phyloP scores from a whole-genome alignment of 2,888 invertebrate genomes.

The Fragum sueziense region DNA sequence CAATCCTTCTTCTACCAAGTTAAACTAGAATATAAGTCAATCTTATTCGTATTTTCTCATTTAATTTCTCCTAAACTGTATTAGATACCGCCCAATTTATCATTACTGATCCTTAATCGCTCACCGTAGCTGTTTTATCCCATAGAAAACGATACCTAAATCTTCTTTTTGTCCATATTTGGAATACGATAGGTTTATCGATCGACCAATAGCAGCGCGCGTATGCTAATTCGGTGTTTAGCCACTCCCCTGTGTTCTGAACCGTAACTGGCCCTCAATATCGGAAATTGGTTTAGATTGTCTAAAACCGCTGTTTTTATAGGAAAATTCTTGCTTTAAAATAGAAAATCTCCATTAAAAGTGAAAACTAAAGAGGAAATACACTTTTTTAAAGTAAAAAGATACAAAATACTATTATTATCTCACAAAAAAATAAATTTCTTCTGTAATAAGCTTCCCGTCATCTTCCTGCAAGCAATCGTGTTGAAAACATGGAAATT shows the following conservation, averaged over 20 bases:
- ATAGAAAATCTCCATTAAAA: no score
- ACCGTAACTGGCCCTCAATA: conserved; percentile 9
- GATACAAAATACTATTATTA: no score
- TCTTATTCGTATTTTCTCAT: conserved; percentile 36
- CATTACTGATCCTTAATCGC: conserved; percentile 51
- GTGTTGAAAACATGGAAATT: no score
- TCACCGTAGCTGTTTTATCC: conserved; percentile 46
- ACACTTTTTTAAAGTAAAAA: no score
- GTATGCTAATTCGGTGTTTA: conserved; percentile 39
- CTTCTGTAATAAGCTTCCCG: no score
- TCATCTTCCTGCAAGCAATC: no score
- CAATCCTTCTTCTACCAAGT: neutral
- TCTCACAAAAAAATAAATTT: no score
- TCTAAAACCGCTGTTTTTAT: neutral
- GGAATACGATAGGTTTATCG: conserved; percentile 34
- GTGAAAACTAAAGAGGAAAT: no score
- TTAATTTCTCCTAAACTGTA: conserved; percentile 56
- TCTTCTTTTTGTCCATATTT: conserved; percentile 52
- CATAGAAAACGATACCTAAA: conserved; percentile 50
- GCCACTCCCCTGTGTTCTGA: conserved; percentile 35
- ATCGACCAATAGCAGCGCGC: conserved; percentile 40
- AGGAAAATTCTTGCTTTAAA: neutral
- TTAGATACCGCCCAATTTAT: conserved; percentile 55
- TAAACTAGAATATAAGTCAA: conserved; percentile 33
- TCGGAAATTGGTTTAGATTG: neutral